Evolutionary conservation across 1,140 invertebrate genomes (phyloP).

Genomic region (Probaryconus sp.): DNA sequence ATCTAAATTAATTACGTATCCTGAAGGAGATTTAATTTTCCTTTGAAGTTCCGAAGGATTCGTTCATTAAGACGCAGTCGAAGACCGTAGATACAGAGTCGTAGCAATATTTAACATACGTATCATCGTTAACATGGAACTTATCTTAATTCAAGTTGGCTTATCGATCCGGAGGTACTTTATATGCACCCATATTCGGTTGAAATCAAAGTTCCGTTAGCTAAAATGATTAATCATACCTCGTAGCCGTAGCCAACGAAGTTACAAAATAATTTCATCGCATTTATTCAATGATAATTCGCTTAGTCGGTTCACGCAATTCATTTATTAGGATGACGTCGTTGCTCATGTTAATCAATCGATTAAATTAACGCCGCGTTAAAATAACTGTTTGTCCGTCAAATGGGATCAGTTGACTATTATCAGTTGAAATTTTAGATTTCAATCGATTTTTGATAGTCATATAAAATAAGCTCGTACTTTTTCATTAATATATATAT

Average conservation of each 20-base stretch:
- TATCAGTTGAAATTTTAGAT: conserved; percentile 5
- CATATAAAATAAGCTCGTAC: too few species aligned
- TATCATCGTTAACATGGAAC: conserved; percentile 47
- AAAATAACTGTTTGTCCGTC: conserved; percentile 16
- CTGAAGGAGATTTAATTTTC: conserved; percentile 55
- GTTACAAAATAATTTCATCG: conserved; percentile 34
- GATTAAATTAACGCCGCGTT: conserved; percentile 38
- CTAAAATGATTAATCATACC: conserved; percentile 36
- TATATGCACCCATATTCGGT: conserved; percentile 26
- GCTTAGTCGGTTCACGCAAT: not conserved
- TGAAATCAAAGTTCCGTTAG: conserved; percentile 31
- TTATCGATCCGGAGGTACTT: conserved; percentile 37
- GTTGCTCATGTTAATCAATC: conserved; percentile 19
- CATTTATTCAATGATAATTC: conserved; percentile 1
- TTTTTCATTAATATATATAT: too few species aligned
- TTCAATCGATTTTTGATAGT: conserved; percentile 26
- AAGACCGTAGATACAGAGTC: conserved; percentile 38
- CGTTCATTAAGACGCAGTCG: conserved; percentile 54
- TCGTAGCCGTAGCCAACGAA: conserved; percentile 1
- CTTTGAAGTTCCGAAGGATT: conserved; percentile 49
- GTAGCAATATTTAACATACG: conserved; percentile 44
- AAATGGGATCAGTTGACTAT: not conserved
- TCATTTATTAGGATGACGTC: conserved; percentile 15
- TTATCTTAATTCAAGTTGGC: conserved; percentile 34
- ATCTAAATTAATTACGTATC: conserved; percentile 63